These are phyloP conservation scores for Apodemia hepburni DNA, from an alignment of 2,888 invertebrate species.

Conservation along the genomic window DNA sequence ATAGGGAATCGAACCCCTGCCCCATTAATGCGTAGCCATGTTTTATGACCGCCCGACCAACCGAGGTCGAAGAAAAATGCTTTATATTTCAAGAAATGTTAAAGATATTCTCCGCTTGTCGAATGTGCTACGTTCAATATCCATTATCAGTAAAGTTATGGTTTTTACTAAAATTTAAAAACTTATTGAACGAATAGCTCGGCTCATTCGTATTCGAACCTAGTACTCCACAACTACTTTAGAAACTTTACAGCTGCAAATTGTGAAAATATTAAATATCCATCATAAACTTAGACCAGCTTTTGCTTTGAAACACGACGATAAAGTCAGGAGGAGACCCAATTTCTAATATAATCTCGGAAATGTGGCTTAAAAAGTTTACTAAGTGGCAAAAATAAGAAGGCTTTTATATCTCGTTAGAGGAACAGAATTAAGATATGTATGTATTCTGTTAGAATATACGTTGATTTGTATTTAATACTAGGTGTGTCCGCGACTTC, in stretches of 20 bases:
- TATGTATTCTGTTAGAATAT: too few species aligned
- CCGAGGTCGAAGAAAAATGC: too few species aligned
- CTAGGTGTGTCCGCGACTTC: too few species aligned
- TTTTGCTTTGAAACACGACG: not conserved
- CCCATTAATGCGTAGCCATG: too few species aligned
- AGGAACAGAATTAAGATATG: too few species aligned
- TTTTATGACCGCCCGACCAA: too few species aligned
- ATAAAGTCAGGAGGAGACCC: not conserved
- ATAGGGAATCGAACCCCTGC: too few species aligned
- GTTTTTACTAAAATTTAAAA: not conserved
- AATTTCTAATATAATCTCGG: not conserved
- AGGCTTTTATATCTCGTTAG: too few species aligned
- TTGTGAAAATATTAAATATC: constrained; percentile 4
- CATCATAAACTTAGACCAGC: not conserved
- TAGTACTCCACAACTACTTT: not conserved
- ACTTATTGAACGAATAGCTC: not conserved
- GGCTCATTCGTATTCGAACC: not conserved
- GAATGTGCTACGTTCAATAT: not conserved
- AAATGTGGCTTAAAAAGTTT: constrained; percentile 3
- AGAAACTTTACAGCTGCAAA: constrained; percentile 4
- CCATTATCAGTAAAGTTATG: not conserved
- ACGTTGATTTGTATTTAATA: too few species aligned
- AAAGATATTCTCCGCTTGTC: too few species aligned
- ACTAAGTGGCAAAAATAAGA: not conserved
- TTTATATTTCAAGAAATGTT: too few species aligned